These are phyloP conservation scores for Odontamblyopus rebecca DNA, from an alignment of 2,797 vertebrate genomes.

Conservation along the genomic window DNA sequence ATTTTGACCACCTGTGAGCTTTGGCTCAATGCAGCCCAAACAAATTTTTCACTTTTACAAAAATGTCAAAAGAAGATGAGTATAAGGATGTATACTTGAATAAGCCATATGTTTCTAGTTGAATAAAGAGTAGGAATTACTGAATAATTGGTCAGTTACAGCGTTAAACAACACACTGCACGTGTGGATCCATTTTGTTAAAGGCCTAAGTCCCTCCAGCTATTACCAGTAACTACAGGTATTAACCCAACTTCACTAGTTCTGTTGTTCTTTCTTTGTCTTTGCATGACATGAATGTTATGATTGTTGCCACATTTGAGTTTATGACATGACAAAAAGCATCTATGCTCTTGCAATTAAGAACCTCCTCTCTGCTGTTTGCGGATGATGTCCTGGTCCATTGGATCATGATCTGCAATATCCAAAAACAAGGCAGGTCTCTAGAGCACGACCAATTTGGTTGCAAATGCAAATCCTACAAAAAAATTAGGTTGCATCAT, in stretches of 20 bases:
- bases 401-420: no score
- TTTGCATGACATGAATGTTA: neutral
- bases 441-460: no score
- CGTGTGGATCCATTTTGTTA: neutral
- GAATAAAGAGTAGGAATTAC: no score
- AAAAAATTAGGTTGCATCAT: no score
- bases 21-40: conserved; percentile 12
- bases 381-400: no score
- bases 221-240: neutral
- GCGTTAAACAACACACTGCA: neutral
- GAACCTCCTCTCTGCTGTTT: no score
- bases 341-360: neutral
- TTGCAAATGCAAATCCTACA: no score
- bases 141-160: neutral
- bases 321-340: no score
- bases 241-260: neutral
- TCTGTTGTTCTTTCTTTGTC: neutral
- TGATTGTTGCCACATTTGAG: neutral
- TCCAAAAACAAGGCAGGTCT: no score
- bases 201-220: neutral
- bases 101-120: neutral
- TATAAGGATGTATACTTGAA: conserved; percentile 13
- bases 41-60: conserved; percentile 25
- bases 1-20: conserved; percentile 47
- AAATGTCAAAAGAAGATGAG: conserved; percentile 30